A percentile compares a stretch with the other conserved stretches of the same genome.
phyloP scores from a whole-genome alignment of 37 sponge, comb jelly and placozoan genomes.

The Ephydatia muelleri region DNA sequence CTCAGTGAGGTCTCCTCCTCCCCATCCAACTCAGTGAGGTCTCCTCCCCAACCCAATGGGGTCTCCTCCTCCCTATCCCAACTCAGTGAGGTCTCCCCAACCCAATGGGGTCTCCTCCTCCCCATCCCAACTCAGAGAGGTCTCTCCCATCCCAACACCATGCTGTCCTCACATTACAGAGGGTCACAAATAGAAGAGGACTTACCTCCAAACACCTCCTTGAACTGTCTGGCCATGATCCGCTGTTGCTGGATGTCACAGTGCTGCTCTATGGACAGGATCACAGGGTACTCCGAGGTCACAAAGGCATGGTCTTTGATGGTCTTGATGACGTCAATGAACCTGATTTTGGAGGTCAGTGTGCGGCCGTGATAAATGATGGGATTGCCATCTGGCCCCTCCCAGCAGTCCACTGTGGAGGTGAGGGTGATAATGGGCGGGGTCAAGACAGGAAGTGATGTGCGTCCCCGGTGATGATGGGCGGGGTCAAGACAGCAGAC shows the following conservation, averaged over 20 bases:
- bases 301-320: constrained; percentile 93
- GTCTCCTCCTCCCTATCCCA: too few species aligned
- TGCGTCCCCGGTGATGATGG: too few species aligned
- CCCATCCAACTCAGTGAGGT: too few species aligned
- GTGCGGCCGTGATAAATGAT: constrained; percentile 95
- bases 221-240: constrained; percentile 80
- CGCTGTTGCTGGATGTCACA: constrained; percentile 87
- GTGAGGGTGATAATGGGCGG: constrained; percentile 2
- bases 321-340: constrained; percentile 85
- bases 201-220: constrained; percentile 84
- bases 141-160: neutral
- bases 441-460: too few species aligned
- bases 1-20: too few species aligned
- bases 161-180: too few species aligned
- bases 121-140: neutral
- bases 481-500: neutral
- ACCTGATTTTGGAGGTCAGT: constrained; percentile 87
- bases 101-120: too few species aligned
- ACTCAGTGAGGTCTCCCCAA: too few species aligned
- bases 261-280: constrained; percentile 98
- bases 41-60: too few species aligned
- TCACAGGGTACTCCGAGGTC: constrained; percentile 85
- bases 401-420: constrained; percentile 91
- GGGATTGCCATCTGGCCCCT: constrained; percentile 86
- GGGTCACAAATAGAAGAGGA: too few species aligned